Conservation (phyloP, 2,113 vertebrate species). For the Campylorhamphus procurvoides region DNA sequence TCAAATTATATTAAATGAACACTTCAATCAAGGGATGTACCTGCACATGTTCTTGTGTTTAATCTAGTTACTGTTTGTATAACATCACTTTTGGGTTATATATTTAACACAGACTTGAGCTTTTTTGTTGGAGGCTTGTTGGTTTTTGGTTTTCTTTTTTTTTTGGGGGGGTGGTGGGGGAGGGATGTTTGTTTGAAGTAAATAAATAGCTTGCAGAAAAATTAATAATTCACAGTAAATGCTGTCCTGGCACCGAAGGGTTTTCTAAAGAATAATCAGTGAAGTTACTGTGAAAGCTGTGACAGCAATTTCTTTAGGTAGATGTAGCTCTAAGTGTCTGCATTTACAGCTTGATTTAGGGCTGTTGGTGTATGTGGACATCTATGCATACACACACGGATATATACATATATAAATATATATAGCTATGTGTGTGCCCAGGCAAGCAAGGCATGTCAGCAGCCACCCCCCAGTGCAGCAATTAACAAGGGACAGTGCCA, state of each 20-base stretch:
- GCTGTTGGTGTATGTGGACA: neutral
- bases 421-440: too few species aligned
- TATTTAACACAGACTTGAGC: neutral
- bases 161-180: neutral
- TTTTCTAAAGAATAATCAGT: neutral
- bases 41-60: conserved; percentile 43
- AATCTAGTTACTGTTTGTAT: conserved; percentile 39
- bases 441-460: accelerated
- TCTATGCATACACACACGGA: accelerated
- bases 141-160: neutral
- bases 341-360: neutral
- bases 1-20: conserved; percentile 68
- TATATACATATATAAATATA: neutral
- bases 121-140: neutral
- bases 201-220: neutral
- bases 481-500: neutral
- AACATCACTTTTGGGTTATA: neutral
- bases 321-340: neutral
- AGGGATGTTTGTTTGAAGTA: neutral
- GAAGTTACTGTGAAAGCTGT: neutral
- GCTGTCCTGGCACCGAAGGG: neutral
- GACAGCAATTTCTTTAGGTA: neutral
- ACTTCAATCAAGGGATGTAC: conserved; percentile 62
- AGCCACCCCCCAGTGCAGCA: neutral
- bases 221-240: neutral